A percentile compares a stretch with the other conserved stretches of the same genome.
phyloP scores from a whole-genome alignment of 1,140 invertebrate genomes.

The Maniola jurtina region DNA sequence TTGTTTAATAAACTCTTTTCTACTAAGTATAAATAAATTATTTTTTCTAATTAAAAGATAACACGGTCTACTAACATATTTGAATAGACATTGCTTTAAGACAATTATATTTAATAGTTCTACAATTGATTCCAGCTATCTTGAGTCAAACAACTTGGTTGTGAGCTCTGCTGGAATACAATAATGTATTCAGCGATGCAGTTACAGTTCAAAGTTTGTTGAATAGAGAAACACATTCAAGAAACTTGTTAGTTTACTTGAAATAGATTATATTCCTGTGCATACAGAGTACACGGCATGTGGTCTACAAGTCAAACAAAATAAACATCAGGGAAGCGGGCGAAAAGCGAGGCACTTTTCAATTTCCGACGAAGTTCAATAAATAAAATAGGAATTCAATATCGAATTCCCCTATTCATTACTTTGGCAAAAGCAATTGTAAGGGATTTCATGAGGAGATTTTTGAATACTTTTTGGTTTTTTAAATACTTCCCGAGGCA shows the following conservation, averaged over 20 bases:
- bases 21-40: no score
- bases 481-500: slow-evolving; percentile 16
- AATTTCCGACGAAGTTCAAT: slow-evolving; percentile 30
- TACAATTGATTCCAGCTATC: slow-evolving; percentile 6
- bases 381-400: slow-evolving; percentile 32
- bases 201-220: slow-evolving; percentile 33
- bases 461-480: slow-evolving; percentile 8
- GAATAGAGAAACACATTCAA: slow-evolving; percentile 33
- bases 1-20: no score
- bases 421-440: slow-evolving; percentile 28
- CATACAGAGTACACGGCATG: slow-evolving; percentile 26
- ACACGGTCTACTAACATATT: neutral
- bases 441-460: slow-evolving; percentile 3
- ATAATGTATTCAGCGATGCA: slow-evolving; percentile 19
- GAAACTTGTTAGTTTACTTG: slow-evolving; percentile 29
- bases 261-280: slow-evolving; percentile 29
- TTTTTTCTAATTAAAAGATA: no score
- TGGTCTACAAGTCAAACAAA: slow-evolving; percentile 31
- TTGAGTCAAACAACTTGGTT: slow-evolving; percentile 23
- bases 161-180: slow-evolving; percentile 19
- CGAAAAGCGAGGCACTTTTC: slow-evolving; percentile 27
- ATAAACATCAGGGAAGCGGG: slow-evolving; percentile 24
- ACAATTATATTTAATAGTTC: neutral
- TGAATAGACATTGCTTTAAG: neutral
- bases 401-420: slow-evolving; percentile 25